These are phyloP conservation scores for Camelus dromedarius DNA, from an alignment of 2,113 vertebrate genomes.

Conservation along the genomic window DNA sequence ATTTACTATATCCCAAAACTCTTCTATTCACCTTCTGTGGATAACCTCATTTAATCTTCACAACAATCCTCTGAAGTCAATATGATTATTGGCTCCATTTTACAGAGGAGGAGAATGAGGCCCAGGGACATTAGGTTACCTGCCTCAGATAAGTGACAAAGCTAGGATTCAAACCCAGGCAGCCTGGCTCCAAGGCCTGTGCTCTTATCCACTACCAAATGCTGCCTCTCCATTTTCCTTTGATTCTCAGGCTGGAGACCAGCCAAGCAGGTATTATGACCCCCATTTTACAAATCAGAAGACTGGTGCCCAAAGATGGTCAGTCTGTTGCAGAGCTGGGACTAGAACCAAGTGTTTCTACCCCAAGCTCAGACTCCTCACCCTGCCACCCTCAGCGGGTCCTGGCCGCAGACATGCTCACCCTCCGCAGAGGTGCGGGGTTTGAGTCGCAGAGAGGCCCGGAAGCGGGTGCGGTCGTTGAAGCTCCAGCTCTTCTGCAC, in stretches of 20 bases:
- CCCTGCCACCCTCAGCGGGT: too few relatives aligned
- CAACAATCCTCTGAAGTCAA: not conserved
- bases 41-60: constrained; percentile 10
- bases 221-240: not conserved
- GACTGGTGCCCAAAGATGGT: not conserved
- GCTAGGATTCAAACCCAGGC: not conserved
- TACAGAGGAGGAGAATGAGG: not conserved
- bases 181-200: not conserved
- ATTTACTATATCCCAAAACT: not conserved
- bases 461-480: constrained; percentile 97
- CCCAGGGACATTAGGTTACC: not conserved
- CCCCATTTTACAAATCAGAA: not conserved
- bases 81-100: not conserved
- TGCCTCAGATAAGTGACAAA: not conserved
- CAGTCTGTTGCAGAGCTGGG: not conserved
- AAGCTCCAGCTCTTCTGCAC: constrained; percentile 99
- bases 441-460: constrained; percentile 95
- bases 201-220: not conserved
- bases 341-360: not conserved
- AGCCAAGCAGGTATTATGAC: not conserved
- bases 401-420: constrained; percentile 73
- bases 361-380: not conserved
- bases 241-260: not conserved
- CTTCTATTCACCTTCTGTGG: not conserved
- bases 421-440: constrained; percentile 90